phyloP scores from a whole-genome alignment of 2,113 vertebrate species.

The Notechis scutatus region DNA sequence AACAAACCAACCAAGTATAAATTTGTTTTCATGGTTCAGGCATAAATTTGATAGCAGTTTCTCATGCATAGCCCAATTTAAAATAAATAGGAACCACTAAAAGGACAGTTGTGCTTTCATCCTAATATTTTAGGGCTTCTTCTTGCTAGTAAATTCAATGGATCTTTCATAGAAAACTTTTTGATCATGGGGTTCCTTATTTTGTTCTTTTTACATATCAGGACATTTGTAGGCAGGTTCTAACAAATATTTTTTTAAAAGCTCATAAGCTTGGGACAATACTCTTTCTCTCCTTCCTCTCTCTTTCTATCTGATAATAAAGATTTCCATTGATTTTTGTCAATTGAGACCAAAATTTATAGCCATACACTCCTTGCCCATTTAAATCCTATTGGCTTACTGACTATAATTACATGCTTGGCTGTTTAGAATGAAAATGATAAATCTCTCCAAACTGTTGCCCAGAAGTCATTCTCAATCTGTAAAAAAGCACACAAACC shows the following conservation, averaged over 20 bases:
- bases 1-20: accelerated
- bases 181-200: not conserved
- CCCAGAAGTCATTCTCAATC: not conserved
- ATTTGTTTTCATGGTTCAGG: not conserved
- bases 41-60: not conserved
- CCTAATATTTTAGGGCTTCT: not conserved
- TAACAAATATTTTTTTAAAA: not conserved
- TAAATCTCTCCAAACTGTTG: not conserved
- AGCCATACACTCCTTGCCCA: not conserved
- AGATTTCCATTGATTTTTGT: accelerated
- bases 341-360: not conserved
- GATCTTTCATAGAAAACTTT: not conserved
- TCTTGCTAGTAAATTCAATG: not conserved
- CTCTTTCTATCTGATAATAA: not conserved
- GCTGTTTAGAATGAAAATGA: not conserved
- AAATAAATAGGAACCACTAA: not conserved
- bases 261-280: not conserved
- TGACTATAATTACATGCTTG: not conserved
- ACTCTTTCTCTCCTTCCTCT: not conserved
- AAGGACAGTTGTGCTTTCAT: not conserved
- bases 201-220: not conserved
- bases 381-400: not conserved
- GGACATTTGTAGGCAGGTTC: accelerated
- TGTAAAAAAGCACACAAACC: not conserved
- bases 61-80: not conserved